Conservation (phyloP, 2,888 invertebrate genomes). For the Leptinotarsa tumamoca region DNA sequence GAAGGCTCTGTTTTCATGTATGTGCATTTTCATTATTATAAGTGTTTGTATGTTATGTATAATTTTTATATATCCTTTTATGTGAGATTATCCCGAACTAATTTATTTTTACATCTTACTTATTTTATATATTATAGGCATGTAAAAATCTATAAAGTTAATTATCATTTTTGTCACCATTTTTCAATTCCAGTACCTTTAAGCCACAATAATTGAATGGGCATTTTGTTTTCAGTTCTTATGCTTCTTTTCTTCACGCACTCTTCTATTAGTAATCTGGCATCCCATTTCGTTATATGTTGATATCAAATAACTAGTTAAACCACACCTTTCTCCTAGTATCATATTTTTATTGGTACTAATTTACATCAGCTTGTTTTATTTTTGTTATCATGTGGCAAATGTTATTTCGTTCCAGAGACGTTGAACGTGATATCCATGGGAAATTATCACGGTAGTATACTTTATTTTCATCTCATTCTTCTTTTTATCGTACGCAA, state of each 20-base stretch:
- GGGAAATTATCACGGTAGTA: constrained; percentile 45
- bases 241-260: background rate
- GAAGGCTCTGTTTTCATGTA: too few relatives aligned
- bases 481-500: constrained; percentile 44
- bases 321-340: background rate
- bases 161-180: too few relatives aligned
- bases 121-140: too few relatives aligned
- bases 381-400: constrained; percentile 13
- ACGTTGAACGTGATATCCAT: constrained; percentile 50
- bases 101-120: too few relatives aligned
- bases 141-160: too few relatives aligned
- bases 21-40: too few relatives aligned
- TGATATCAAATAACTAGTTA: background rate
- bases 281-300: background rate
- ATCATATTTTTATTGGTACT: constrained; percentile 19
- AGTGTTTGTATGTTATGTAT: too few relatives aligned
- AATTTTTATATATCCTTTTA: too few relatives aligned
- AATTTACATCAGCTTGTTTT: constrained; percentile 4
- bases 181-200: too few relatives aligned
- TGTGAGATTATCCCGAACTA: too few relatives aligned
- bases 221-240: background rate
- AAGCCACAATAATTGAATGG: too few relatives aligned
- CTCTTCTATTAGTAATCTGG: background rate
- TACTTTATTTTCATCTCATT: constrained; percentile 42
- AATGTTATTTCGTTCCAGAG: constrained; percentile 7